Evolutionary conservation across 1,140 invertebrate genomes (phyloP), one percentile per base, ranked within the genome.

Genomic region (Mizuhopecten yessoensis): DNA sequence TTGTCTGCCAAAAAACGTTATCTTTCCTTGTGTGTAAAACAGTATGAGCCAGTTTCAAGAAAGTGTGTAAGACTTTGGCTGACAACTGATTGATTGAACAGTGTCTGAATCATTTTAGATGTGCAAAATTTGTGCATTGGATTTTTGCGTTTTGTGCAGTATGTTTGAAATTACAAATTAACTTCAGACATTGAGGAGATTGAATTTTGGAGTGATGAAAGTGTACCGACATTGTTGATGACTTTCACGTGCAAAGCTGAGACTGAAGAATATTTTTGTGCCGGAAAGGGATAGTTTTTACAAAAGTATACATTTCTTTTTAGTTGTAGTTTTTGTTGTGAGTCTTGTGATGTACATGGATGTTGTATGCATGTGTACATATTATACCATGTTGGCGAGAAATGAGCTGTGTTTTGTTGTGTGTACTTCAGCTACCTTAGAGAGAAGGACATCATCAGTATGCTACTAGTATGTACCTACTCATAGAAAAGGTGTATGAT

Each of bases 311-410:
- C 29, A 29, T 29, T 57, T 75, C 29, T 75, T 29, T 57, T 75
- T 75, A 75, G 57, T 75, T 7, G 57, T 75, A 75, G n/a, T 75
- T 75, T n/a, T 11, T 75, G 57, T 75, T 75, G 57, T 75, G 57
- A 75, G 57, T 75, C 57, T 75, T 75, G 57, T 75, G 57, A 29
- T 75, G n/a, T 75, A 75, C 57, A 75, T 75, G 57, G n/a, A 75
- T 75, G 57, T 75, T 75, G 57, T 75, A 75, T 75, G 57, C n/a
- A 75, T 29, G 57, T 45, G 42, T 9, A 45, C 17, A 45, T 75
- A 75, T 75, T 29, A 75, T 75, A 75, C 57, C 57, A 17, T 75
- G 57, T 75, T 29, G n/a, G 57, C 29, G 57, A 75, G 57, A 29
- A 75, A 75, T 75, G 57, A 75, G 57, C 9, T 29, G 57, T 29